Evolutionary conservation across 2,113 vertebrate species (phyloP).

Genomic region (Murina feae): DNA sequence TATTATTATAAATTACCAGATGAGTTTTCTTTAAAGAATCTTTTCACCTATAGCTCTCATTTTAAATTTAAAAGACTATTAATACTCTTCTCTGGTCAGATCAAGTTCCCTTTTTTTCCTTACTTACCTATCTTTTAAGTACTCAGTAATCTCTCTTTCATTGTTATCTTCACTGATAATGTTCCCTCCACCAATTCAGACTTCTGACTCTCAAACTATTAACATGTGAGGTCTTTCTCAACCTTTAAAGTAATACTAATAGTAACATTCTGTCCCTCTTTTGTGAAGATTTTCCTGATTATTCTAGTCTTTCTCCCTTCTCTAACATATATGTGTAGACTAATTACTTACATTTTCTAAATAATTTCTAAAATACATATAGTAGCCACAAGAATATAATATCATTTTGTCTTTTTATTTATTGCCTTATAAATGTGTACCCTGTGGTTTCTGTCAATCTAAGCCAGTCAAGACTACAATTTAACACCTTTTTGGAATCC

Average conservation of each 20-base stretch:
- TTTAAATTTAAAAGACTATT: slow-evolving; percentile 20
- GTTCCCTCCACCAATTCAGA: not conserved
- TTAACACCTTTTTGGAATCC: not conserved
- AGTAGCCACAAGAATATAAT: not conserved
- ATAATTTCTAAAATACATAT: slow-evolving; percentile 24
- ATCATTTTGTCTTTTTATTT: not conserved
- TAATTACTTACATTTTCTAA: not conserved
- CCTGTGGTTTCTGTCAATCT: slow-evolving; percentile 3
- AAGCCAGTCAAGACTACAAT: not conserved
- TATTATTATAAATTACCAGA: too few species aligned
- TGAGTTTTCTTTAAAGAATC: not conserved
- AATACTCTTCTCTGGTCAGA: not conserved
- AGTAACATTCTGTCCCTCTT: not conserved
- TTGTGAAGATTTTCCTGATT: not conserved
- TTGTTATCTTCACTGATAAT: not conserved
- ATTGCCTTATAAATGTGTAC: slow-evolving; percentile 3
- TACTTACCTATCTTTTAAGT: not conserved
- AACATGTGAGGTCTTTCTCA: not conserved
- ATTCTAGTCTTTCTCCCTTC: not conserved
- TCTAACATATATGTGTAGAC: not conserved
- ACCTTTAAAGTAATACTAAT: not conserved
- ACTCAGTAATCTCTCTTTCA: not conserved
- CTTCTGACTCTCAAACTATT: not conserved
- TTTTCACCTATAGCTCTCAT: not conserved
- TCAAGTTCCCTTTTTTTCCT: not conserved